Evolutionary conservation across 2,113 vertebrate species (phyloP).

Genomic region (Plecotus auritus): DNA sequence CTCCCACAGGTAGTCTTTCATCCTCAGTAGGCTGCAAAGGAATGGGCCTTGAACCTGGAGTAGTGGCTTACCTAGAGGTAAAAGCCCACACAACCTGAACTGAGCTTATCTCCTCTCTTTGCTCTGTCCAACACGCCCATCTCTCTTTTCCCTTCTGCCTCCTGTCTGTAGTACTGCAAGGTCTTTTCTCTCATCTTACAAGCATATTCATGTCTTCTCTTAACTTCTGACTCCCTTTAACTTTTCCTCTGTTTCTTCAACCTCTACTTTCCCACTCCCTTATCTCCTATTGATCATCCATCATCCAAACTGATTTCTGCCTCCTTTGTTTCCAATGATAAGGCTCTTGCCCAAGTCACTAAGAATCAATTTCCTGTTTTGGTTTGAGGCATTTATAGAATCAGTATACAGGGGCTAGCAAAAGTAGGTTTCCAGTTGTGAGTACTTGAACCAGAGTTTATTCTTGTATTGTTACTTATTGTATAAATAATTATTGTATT

Average conservation of each 20-base stretch:
- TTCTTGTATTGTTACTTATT: neutral
- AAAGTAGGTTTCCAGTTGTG: neutral
- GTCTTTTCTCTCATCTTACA: neutral
- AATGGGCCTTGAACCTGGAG: neutral
- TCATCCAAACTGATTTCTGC: neutral
- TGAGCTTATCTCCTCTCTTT: neutral
- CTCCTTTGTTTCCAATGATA: neutral
- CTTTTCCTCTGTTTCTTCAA: neutral
- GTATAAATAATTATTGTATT: neutral
- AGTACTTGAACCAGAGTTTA: neutral
- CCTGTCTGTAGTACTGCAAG: neutral
- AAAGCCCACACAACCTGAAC: neutral
- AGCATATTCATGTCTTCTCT: neutral
- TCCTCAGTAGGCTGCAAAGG: neutral
- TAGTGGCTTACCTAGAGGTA: neutral
- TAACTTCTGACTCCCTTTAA: neutral
- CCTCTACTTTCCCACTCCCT: neutral
- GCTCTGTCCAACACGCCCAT: neutral
- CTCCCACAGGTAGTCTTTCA: neutral
- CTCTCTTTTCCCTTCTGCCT: neutral
- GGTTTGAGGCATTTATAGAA: neutral
- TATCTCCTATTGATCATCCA: neutral
- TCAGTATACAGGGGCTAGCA: neutral
- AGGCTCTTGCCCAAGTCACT: neutral
- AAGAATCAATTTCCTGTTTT: neutral